Evolutionary conservation across 2,888 invertebrate species (phyloP).

Genomic region (Scelioninae gen. 2): DNA sequence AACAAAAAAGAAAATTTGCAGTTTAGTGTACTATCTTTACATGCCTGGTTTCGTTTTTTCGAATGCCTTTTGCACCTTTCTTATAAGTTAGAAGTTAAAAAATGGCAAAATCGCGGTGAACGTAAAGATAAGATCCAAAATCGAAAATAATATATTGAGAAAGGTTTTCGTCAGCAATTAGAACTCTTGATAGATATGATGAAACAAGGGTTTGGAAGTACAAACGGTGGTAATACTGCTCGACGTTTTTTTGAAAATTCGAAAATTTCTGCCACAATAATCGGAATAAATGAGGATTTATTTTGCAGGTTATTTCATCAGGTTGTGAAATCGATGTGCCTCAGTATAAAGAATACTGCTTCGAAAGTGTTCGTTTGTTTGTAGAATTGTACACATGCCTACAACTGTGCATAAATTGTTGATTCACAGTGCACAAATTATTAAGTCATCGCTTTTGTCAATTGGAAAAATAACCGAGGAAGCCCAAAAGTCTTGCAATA

Average conservation of each 20-base stretch:
- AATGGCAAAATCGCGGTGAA: constrained; percentile 65
- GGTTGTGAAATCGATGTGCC: background rate
- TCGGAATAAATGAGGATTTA: constrained; percentile 63
- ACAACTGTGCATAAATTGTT: constrained; percentile 63
- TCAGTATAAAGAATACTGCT: constrained; percentile 8
- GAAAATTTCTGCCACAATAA: constrained; percentile 58
- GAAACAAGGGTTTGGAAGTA: constrained; percentile 34
- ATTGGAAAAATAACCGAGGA: constrained; percentile 57
- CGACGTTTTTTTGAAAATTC: constrained; percentile 34
- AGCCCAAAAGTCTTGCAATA: background rate
- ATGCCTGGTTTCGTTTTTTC: constrained; percentile 13
- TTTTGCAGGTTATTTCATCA: constrained; percentile 57
- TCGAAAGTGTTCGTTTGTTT: constrained; percentile 48
- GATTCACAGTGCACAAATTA: constrained; percentile 54
- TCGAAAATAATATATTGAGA: constrained; percentile 53
- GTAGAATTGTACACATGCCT: constrained; percentile 64
- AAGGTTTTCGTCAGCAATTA: constrained; percentile 40
- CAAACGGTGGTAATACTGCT: constrained; percentile 33
- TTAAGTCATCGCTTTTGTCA: constrained; percentile 61
- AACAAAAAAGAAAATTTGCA: too few species aligned
- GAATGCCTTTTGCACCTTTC: constrained; percentile 4
- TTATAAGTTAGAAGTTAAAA: constrained; percentile 34
- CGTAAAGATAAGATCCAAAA: constrained; percentile 21
- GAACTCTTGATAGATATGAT: too few species aligned
- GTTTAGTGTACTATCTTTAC: too few species aligned